These are phyloP conservation scores for Drosophila infuscata DNA, from an alignment of 2,888 invertebrate species.

Conservation along the genomic window DNA sequence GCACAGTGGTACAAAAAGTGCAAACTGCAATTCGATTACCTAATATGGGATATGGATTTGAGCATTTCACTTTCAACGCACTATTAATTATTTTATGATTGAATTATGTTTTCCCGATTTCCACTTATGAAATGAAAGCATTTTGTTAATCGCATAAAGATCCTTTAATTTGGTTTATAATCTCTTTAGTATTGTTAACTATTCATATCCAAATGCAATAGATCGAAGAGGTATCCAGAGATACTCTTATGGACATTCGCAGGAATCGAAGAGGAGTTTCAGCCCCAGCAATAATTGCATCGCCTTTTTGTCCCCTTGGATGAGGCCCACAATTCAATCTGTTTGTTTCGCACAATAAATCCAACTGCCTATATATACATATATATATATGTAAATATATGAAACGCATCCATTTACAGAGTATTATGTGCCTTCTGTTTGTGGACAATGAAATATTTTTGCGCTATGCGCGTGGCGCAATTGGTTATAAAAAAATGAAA, in stretches of 20 bases:
- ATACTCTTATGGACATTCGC: not conserved
- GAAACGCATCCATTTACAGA: slow-evolving; percentile 22
- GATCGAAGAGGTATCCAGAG: not conserved
- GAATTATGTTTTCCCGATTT: not conserved
- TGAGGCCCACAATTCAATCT: not conserved
- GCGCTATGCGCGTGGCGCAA: slow-evolving; percentile 62
- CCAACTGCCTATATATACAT: not conserved
- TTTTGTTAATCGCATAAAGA: not conserved
- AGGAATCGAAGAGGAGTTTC: not conserved
- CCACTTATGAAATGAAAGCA: not conserved
- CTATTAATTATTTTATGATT: not conserved
- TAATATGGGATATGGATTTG: not conserved
- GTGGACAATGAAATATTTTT: slow-evolving; percentile 60
- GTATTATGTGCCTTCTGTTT: slow-evolving; percentile 24
- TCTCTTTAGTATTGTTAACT: too few species aligned
- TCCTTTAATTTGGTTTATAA: not conserved
- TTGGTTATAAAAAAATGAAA: slow-evolving; percentile 54
- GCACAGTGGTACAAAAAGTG: slow-evolving; percentile 21
- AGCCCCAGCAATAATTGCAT: not conserved
- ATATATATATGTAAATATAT: not conserved
- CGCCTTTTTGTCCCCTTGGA: not conserved
- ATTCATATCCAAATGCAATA: not conserved
- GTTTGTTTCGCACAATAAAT: not conserved
- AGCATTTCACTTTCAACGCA: not conserved
- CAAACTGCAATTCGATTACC: slow-evolving; percentile 1